Base-by-base conservation (phyloP, 2,888 invertebrate species). In the Eupeodes latifasciatus region DNA sequence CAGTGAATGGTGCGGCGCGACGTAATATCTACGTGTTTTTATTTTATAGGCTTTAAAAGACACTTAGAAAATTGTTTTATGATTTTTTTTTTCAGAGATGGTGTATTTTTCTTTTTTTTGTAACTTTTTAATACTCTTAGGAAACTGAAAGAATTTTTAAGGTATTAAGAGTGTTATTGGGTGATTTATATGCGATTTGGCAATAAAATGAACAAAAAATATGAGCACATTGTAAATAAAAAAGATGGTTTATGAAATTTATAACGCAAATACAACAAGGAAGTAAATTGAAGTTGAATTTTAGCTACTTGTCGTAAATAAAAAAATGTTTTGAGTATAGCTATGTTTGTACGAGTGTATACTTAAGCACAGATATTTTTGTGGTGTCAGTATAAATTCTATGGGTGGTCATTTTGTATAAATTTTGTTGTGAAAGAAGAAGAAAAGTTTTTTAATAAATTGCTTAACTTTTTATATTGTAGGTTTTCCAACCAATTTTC, bases 101-200 rank as follows among this genome's bases (percentile, higher is more conserved):
- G 34, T 59, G 11, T 5, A 14, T 19, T 19, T 19, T 19, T 19
- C 19, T 19, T 19, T 36, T 10, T 53, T 67, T 27, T 34, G 40
- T 27, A 53, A 4, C 27, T 55, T 66, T 53, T 51, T 19, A 71
- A 77, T 82, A 78, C 34, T 66, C 57, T 64, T 34, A 51, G 69
- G 51, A 44, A 62, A 75, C n/a, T 61, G 9, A 5, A 55, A 69
- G 27, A 64, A 71, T 81, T 71, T 40, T 85, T 16, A 71, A 51
- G 57, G n/a, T 51, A 76, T 66, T 49, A 66, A 55, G 72, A 49
- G 66, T 66, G 57, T 77, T 81, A 69, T 84, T 72, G 11, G 77
- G 72, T 72, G 81, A 85, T 85, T 81, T 85, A 72, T 81, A 74
- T 81, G 81, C 74, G 72, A 81, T 85, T 77, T 78, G 77, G 51